These are phyloP conservation scores for Scleropages formosus DNA, from an alignment of 2,797 vertebrate genomes.

Conservation along the genomic window DNA sequence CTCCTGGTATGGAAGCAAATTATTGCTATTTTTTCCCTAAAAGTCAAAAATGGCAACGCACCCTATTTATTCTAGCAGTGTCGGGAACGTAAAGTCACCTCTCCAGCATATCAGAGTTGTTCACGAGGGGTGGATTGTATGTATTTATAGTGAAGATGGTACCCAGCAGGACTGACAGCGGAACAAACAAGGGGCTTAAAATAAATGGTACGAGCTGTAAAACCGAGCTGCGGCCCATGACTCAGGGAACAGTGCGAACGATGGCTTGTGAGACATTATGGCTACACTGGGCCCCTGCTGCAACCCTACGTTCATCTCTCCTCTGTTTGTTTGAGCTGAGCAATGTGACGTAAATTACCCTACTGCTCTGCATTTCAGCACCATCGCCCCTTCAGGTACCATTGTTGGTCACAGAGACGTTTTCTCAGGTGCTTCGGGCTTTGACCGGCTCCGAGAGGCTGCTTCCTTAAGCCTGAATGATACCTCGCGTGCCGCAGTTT, in stretches of 20 bases:
- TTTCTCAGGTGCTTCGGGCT: not conserved
- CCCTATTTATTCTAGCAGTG: constrained; percentile 1
- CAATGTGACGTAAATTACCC: not conserved
- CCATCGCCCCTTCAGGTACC: not conserved
- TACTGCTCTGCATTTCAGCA: not conserved
- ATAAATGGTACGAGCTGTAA: constrained; percentile 10
- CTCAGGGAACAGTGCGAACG: not conserved
- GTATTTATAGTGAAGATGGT: constrained; percentile 18
- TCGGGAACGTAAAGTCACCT: not conserved
- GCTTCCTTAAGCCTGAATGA: not conserved
- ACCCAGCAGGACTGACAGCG: constrained; percentile 15
- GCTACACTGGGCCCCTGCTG: not conserved
- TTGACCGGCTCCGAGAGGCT: not conserved
- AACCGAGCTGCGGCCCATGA: constrained; percentile 1
- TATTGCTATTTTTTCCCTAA: constrained; percentile 6
- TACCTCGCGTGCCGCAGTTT: not conserved
- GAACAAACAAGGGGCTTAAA: constrained; percentile 7
- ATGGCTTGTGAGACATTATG: not conserved
- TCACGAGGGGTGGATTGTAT: constrained; percentile 14
- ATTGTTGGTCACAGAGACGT: not conserved
- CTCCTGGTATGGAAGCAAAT: constrained; percentile 11
- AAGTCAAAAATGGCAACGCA: not conserved
- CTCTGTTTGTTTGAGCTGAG: constrained; percentile 21
- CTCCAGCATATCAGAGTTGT: constrained; percentile 3
- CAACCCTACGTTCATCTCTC: not conserved